These are phyloP conservation scores for Karalla daura DNA, from an alignment of 2,797 vertebrate genomes.

Conservation along the genomic window DNA sequence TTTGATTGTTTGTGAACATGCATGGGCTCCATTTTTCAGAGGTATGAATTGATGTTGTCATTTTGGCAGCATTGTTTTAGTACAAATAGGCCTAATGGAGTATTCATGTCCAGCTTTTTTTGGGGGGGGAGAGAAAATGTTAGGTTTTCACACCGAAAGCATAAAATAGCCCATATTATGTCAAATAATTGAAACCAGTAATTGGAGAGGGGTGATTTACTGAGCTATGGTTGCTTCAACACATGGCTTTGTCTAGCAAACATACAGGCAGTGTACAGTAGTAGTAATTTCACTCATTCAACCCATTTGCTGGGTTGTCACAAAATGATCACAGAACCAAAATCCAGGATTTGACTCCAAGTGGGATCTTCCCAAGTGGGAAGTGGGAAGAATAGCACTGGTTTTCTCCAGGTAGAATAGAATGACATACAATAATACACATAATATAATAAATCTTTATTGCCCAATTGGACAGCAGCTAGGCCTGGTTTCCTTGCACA, in stretches of 20 bases:
- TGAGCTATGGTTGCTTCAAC: neutral
- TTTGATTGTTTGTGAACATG: constrained; percentile 64
- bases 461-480: too few species aligned
- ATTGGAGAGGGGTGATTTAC: constrained; percentile 12
- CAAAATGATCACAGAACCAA: too few species aligned
- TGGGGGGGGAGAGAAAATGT: neutral
- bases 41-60: constrained; percentile 47
- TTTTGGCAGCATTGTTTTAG: constrained; percentile 51
- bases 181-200: constrained; percentile 12
- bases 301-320: neutral
- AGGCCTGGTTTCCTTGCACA: too few species aligned
- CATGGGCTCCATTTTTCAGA: constrained; percentile 25
- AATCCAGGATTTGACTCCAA: too few species aligned
- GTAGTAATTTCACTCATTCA: neutral
- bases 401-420: too few species aligned
- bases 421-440: too few species aligned
- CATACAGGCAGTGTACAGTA: neutral
- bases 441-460: too few species aligned
- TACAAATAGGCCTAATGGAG: constrained; percentile 53
- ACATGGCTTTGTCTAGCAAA: too few species aligned
- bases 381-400: too few species aligned
- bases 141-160: constrained; percentile 18
- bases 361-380: too few species aligned
- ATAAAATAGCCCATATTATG: constrained; percentile 6
- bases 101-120: constrained; percentile 40